phyloP scores from a whole-genome alignment of 2,888 invertebrate species.

The Cryptophagus acutangulus region DNA sequence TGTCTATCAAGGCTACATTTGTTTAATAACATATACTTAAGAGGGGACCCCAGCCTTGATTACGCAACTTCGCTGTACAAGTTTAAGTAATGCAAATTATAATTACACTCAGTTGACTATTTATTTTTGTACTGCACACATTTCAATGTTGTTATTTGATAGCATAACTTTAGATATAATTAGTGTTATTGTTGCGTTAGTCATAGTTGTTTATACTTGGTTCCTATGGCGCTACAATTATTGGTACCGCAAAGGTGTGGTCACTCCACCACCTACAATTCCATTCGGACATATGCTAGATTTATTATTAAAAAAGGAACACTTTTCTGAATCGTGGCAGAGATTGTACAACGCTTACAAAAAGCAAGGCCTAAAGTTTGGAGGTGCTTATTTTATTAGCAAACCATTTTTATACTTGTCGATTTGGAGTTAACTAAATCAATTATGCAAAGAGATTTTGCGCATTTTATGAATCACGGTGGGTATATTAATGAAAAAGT shows the following conservation, averaged over 20 bases:
- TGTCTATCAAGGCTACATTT: no score
- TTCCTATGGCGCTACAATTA: not conserved
- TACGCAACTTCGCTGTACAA: no score
- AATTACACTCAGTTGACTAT: no score
- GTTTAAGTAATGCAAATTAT: no score
- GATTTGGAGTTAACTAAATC: slow-evolving; percentile 40
- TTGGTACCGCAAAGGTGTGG: not conserved
- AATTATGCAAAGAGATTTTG: slow-evolving; percentile 41
- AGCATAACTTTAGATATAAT: no score
- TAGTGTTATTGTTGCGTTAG: no score
- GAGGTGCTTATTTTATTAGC: slow-evolving; percentile 27
- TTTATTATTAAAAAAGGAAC: not conserved
- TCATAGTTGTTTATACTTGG: no score
- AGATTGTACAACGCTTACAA: slow-evolving; percentile 23
- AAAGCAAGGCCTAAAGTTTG: slow-evolving; percentile 23
- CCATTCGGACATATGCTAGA: not conserved
- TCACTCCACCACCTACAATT: not conserved
- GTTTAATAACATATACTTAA: no score
- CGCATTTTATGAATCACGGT: slow-evolving; percentile 38
- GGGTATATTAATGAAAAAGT: slow-evolving; percentile 33
- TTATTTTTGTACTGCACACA: no score
- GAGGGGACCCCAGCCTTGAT: no score
- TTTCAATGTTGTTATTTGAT: no score
- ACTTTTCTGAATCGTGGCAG: not conserved
- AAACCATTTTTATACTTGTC: slow-evolving; percentile 36